Conservation (phyloP, 2,888 invertebrate genomes). For the Nasonovia ribisnigri region DNA sequence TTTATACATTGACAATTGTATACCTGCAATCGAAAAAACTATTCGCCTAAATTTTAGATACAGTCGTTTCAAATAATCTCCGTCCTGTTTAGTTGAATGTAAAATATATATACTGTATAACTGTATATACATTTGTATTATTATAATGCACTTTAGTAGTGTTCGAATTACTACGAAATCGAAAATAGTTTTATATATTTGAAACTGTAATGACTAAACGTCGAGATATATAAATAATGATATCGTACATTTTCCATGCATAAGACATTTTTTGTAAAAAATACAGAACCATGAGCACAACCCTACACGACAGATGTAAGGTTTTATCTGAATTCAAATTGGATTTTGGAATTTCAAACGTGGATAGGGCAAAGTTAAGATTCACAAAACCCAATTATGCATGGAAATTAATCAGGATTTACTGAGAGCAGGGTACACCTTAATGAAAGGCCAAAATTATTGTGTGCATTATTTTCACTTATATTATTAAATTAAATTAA, state of each 20-base stretch:
- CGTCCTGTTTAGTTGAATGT: neutral
- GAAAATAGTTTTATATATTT: neutral
- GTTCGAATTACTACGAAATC: neutral
- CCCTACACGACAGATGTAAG: neutral
- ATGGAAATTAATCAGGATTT: slow-evolving; percentile 49
- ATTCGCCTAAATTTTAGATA: neutral
- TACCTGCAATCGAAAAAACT: neutral
- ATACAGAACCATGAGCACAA: neutral
- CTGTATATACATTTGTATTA: too few relatives aligned
- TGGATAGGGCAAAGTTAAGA: neutral
- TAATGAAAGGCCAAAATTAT: slow-evolving; percentile 37
- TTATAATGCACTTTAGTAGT: neutral
- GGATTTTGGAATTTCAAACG: neutral
- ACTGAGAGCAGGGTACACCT: neutral
- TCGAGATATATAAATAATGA: neutral
- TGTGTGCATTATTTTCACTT: slow-evolving; percentile 41
- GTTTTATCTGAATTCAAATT: neutral
- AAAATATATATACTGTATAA: neutral
- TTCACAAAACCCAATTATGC: slow-evolving; percentile 42
- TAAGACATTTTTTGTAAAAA: neutral
- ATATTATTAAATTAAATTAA: slow-evolving; percentile 15
- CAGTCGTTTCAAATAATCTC: neutral
- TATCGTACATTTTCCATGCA: neutral
- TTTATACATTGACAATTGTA: neutral
- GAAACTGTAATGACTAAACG: neutral